phyloP scores from a whole-genome alignment of 2,113 vertebrate genomes.

The Xenus cinereus region DNA sequence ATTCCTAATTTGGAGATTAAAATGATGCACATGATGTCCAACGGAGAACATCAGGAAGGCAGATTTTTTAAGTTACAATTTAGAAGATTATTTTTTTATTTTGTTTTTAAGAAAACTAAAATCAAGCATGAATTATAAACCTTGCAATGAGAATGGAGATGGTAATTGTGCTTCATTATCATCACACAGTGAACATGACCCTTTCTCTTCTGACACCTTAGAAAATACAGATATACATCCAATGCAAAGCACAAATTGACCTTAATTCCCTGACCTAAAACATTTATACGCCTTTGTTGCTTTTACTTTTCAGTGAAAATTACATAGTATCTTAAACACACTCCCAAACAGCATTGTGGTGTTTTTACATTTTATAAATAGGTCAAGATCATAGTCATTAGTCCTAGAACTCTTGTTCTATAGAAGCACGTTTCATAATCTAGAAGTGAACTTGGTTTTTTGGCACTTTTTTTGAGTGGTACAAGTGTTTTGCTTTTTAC shows the following conservation, averaged over 20 bases:
- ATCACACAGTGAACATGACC: background rate
- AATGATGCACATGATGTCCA: background rate
- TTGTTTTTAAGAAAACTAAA: background rate
- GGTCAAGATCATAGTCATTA: background rate
- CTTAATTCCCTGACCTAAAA: background rate
- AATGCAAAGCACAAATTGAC: background rate
- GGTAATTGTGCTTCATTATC: background rate
- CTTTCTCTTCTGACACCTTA: background rate
- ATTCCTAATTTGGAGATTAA: background rate
- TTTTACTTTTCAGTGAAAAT: slow-evolving; percentile 31
- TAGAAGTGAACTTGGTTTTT: background rate
- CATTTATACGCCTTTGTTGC: background rate
- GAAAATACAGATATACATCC: background rate
- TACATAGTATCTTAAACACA: background rate
- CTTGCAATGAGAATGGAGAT: background rate
- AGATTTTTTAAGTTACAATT: background rate
- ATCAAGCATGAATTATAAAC: background rate
- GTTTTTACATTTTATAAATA: background rate
- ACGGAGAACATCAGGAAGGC: background rate
- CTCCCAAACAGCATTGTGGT: background rate
- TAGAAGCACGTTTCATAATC: background rate
- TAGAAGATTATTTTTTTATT: background rate
- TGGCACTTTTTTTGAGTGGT: background rate
- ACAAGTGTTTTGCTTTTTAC: background rate
- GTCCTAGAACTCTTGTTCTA: background rate